Evolutionary conservation across 1,140 invertebrate genomes (phyloP), one percentile per base, ranked within the genome.

Genomic region (Drosophila ananassae): DNA sequence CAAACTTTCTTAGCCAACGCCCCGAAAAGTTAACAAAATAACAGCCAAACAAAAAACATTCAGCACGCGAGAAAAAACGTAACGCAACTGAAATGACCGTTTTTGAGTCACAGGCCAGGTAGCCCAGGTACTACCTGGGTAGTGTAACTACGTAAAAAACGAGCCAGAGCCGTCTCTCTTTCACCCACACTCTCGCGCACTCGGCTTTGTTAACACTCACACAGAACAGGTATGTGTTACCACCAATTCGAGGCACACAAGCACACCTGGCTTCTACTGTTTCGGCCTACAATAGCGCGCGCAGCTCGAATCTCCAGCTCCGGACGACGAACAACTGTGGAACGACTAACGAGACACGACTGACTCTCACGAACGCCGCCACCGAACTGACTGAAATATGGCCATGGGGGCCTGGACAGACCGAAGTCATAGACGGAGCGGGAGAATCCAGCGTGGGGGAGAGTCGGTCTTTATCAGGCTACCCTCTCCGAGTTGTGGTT

Each of bases 71-170:
- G 28, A 50, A 37, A 87, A 85, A 82, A 78, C 82, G 77, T 77
- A 72, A 85, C 79, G 69, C 73, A 77, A 73, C 84, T 68, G 58
- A 85, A 85, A 85, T 87, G 83, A 87, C 82, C 79, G 78, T 89
- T 82, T 71, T 89, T 82, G 69, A 78, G 83, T 78, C 62, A 67
- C 50, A 79, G 58, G 51, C 32, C 60, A 61, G 57, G 78, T 72
- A 69, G 52, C 4, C 62, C 73, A 76, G 73, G 73, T 73, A 76
- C 44, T 41, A 41, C 4, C 62, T 63, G 76, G 73, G 73, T 73
- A 76, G 50, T 41, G 44, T 61, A 61, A 60, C 59, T 60, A 66
- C 77, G 63, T 75, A 28, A 63, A 79, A 63, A 80, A 63, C 37
- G 58, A 56, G 34, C 56, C 60, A 39, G 56, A 30, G 28, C 17